Conservation (phyloP, 2,113 vertebrate species). For the Brachyhypopomus gauderio region DNA sequence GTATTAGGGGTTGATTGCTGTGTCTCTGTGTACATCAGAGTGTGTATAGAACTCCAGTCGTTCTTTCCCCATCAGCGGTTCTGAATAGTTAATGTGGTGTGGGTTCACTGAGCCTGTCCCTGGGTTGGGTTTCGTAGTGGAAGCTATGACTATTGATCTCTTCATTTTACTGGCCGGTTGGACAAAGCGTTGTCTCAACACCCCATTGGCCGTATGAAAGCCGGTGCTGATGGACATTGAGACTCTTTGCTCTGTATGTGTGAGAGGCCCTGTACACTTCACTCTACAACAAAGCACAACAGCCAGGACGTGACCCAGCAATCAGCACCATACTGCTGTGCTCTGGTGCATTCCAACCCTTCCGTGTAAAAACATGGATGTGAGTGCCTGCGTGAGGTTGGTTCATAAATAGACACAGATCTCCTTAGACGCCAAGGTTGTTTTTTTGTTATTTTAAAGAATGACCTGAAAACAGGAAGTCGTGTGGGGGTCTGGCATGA, state of each 20-base stretch:
- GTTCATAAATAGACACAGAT: slow-evolving; percentile 21
- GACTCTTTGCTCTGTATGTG: slow-evolving; percentile 34
- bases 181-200: slow-evolving; percentile 55
- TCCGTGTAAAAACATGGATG: slow-evolving; percentile 32
- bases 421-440: not conserved
- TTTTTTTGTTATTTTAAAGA: slow-evolving; percentile 11
- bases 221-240: slow-evolving; percentile 53
- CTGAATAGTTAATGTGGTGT: slow-evolving; percentile 79
- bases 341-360: slow-evolving; percentile 43
- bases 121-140: slow-evolving; percentile 72
- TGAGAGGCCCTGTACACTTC: not conserved
- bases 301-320: slow-evolving; percentile 66
- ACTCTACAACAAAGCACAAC: slow-evolving; percentile 49
- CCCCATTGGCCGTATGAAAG: slow-evolving; percentile 38
- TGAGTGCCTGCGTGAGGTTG: not conserved
- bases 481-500: no score
- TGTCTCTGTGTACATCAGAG: slow-evolving; percentile 39
- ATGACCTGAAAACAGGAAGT: slow-evolving; percentile 17
- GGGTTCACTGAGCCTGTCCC: slow-evolving; percentile 73
- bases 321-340: slow-evolving; percentile 64
- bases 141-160: slow-evolving; percentile 72
- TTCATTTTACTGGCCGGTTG: slow-evolving; percentile 65
- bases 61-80: slow-evolving; percentile 54
- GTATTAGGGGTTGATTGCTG: not conserved
- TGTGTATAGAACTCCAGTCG: not conserved